A percentile compares a stretch with the other conserved stretches of the same genome.
phyloP scores from a whole-genome alignment of 2,888 invertebrate species.

The Lysandra bellargus region DNA sequence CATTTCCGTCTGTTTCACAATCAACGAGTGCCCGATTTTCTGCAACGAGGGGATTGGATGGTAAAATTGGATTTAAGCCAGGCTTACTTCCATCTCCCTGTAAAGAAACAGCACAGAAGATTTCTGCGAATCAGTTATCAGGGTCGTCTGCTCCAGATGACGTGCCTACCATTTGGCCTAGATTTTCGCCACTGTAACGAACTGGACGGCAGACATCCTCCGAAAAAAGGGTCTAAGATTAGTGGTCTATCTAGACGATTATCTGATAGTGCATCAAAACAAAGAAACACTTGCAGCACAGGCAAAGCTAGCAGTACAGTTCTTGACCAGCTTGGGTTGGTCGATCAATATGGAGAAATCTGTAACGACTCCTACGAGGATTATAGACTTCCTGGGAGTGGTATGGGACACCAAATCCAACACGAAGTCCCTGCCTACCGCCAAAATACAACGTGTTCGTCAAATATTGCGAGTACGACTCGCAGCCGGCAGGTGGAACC shows the following conservation, averaged over 20 bases:
- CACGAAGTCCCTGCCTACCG: too few relatives aligned
- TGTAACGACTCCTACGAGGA: too few relatives aligned
- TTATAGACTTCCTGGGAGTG: too few relatives aligned
- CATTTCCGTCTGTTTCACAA: background rate
- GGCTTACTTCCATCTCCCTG: conserved; percentile 2
- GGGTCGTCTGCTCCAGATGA: conserved; percentile 37
- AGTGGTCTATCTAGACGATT: conserved; percentile 39
- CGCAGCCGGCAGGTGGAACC: too few relatives aligned
- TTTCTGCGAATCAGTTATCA: conserved; percentile 25
- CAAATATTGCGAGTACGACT: too few relatives aligned
- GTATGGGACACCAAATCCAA: too few relatives aligned
- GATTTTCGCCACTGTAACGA: conserved; percentile 39
- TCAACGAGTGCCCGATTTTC: background rate
- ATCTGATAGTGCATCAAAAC: conserved; percentile 30
- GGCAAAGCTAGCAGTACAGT: too few relatives aligned
- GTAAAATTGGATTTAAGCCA: conserved; percentile 26
- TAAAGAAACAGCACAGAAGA: conserved; percentile 21
- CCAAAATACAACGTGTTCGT: too few relatives aligned
- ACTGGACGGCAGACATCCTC: conserved; percentile 39
- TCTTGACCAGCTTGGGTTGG: too few relatives aligned
- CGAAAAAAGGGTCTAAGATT: conserved; percentile 35
- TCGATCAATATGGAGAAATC: too few relatives aligned
- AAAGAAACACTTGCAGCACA: too few relatives aligned
- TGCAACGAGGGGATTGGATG: background rate
- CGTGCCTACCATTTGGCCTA: conserved; percentile 41